These are phyloP conservation scores for Buphagus erythrorhynchus DNA, from an alignment of 2,797 vertebrate genomes.

Conservation along the genomic window DNA sequence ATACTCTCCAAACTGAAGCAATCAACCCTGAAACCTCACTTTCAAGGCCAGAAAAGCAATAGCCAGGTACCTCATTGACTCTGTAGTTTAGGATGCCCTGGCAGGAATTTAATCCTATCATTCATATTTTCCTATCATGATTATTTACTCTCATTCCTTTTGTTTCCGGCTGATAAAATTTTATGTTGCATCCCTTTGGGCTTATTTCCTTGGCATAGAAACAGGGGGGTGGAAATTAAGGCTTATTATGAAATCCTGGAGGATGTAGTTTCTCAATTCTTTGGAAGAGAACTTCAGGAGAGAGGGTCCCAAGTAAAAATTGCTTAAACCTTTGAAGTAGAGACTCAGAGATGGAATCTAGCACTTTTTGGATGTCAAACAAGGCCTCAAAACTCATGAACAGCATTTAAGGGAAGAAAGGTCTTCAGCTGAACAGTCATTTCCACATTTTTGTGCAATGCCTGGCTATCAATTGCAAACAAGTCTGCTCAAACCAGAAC, in stretches of 20 bases:
- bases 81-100: not conserved
- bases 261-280: not conserved
- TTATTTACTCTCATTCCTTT: not conserved
- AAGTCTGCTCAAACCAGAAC: not conserved
- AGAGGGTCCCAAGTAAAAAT: not conserved
- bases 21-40: not conserved
- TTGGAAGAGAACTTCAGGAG: not conserved
- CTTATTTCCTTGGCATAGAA: not conserved
- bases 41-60: not conserved
- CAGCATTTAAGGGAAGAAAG: not conserved
- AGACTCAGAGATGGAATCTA: not conserved
- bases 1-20: not conserved
- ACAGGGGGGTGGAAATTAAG: not conserved
- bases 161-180: not conserved
- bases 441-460: not conserved
- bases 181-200: not conserved
- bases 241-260: not conserved
- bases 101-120: not conserved
- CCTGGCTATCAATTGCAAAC: not conserved
- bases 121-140: not conserved
- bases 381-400: not conserved
- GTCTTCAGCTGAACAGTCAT: not conserved
- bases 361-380: not conserved
- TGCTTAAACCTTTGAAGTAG: not conserved
- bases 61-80: not conserved